phyloP scores from a whole-genome alignment of 2,113 vertebrate species.

The Coreoperca whiteheadi region DNA sequence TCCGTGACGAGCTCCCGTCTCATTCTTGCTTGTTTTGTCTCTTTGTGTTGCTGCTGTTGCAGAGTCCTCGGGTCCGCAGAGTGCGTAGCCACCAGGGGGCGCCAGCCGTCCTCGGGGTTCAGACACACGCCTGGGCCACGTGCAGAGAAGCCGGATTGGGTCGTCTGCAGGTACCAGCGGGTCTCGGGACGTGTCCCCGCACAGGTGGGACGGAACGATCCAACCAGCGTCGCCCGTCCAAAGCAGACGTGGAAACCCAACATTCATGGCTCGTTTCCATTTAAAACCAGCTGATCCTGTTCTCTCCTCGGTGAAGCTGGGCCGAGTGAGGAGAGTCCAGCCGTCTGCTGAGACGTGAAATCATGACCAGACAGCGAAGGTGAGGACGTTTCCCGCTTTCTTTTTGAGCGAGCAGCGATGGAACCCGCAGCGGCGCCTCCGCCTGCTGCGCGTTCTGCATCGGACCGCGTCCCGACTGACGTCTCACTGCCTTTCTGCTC shows the following conservation, averaged over 20 bases:
- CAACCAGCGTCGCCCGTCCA: too few relatives aligned
- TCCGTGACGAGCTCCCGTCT: background rate
- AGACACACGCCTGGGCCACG: background rate
- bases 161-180: background rate
- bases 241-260: too few relatives aligned
- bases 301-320: background rate
- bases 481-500: too few relatives aligned
- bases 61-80: constrained; percentile 7
- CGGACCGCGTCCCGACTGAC: too few relatives aligned
- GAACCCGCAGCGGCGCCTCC: background rate
- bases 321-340: background rate
- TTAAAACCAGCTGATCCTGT: too few relatives aligned
- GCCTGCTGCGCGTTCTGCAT: too few relatives aligned
- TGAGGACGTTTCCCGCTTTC: background rate
- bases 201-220: too few relatives aligned
- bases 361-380: background rate
- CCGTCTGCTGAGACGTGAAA: background rate
- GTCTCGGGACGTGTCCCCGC: too few relatives aligned
- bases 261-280: background rate
- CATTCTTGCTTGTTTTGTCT: background rate
- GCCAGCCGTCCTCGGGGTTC: background rate
- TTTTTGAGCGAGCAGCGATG: background rate
- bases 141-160: background rate
- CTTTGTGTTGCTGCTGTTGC: background rate
- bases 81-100: constrained; percentile 19